Evolutionary conservation across 2,113 vertebrate genomes (phyloP).

Genomic region (Dunckerocampus dactyliophorus): DNA sequence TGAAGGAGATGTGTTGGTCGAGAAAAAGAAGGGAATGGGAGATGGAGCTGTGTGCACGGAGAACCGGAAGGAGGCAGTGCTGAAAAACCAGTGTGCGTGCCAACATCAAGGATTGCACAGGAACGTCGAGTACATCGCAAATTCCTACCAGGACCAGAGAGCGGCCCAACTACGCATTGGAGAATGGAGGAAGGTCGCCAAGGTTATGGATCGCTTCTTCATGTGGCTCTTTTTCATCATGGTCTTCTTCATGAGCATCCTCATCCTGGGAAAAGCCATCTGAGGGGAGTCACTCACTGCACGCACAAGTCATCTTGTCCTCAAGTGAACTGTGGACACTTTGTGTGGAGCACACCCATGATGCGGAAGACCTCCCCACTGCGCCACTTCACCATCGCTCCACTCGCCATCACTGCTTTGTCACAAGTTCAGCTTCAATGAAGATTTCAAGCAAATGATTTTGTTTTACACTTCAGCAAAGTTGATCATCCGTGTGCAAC

Average conservation of each 20-base stretch:
- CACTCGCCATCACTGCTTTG: too few species aligned
- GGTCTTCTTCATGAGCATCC: conserved; percentile 85
- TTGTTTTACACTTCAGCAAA: too few species aligned
- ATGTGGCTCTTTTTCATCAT: conserved; percentile 91
- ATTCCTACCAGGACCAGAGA: conserved; percentile 77
- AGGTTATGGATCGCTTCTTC: conserved; percentile 90
- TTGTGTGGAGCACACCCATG: too few species aligned
- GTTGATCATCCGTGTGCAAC: too few species aligned
- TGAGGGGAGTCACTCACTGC: conserved; percentile 48
- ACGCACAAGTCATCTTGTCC: too few species aligned
- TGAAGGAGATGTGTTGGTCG: neutral
- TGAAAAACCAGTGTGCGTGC: conserved; percentile 66
- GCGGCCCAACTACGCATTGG: conserved; percentile 68
- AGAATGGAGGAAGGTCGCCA: conserved; percentile 87
- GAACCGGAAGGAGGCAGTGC: conserved; percentile 20
- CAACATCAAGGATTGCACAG: conserved; percentile 67
- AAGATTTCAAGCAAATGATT: too few species aligned
- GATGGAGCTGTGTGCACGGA: neutral
- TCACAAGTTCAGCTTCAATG: too few species aligned
- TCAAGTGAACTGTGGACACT: too few species aligned
- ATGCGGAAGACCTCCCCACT: too few species aligned
- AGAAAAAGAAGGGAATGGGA: conserved; percentile 25
- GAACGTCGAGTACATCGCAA: conserved; percentile 76
- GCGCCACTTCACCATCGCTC: too few species aligned
- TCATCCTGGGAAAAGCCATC: conserved; percentile 81